These are phyloP conservation scores for Popillia japonica DNA, from an alignment of 1,140 invertebrate species.

Conservation along the genomic window DNA sequence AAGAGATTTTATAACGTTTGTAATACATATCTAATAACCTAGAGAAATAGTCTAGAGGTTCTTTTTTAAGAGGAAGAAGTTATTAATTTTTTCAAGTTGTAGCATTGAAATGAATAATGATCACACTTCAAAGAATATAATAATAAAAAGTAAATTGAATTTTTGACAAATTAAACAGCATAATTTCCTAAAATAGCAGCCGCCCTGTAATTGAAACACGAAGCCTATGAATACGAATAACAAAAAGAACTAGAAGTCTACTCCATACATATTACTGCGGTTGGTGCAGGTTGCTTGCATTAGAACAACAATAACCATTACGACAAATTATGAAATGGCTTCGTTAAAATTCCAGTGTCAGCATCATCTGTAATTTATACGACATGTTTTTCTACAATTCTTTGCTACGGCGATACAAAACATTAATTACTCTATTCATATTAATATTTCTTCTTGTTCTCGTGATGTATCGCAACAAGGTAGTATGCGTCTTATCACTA, in stretches of 20 bases:
- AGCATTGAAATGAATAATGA: no score
- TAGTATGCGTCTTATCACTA: not conserved
- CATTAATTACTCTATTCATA: conserved; percentile 50
- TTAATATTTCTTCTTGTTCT: conserved; percentile 44
- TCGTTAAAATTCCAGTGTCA: conserved; percentile 54
- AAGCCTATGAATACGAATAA: not conserved
- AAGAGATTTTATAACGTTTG: no score
- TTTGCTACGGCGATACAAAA: conserved; percentile 45
- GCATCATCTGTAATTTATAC: conserved; percentile 51
- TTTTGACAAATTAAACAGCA: not conserved
- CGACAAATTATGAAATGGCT: conserved; percentile 54
- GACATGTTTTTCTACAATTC: conserved; percentile 49
- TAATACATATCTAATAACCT: no score
- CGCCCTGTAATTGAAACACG: not conserved
- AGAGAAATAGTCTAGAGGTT: no score
- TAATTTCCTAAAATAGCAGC: not conserved
- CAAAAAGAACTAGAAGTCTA: not conserved
- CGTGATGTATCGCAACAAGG: conserved; percentile 47
- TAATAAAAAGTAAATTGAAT: not conserved
- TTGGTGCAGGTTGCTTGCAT: conserved; percentile 40
- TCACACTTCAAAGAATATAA: no score
- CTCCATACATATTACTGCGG: not conserved
- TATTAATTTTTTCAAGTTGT: no score
- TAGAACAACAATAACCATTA: conserved; percentile 53
- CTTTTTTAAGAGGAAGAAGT: no score